Evolutionary conservation across 1,140 invertebrate genomes (phyloP), one percentile per base, ranked within the genome.

Genomic region (Globodera rostochiensis): DNA sequence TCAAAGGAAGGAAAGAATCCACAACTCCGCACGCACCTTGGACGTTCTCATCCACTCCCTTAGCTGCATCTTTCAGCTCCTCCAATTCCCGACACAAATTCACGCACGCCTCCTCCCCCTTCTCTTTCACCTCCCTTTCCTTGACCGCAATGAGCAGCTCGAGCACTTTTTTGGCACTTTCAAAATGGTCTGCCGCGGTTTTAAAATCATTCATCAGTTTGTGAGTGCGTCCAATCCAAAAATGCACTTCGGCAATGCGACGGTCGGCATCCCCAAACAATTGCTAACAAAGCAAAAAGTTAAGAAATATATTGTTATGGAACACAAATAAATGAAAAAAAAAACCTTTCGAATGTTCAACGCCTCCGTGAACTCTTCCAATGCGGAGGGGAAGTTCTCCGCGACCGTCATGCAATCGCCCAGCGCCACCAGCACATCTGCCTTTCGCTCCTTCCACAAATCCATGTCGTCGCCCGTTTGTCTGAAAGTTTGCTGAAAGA

Each of bases 321-420:
- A 25, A 60, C 19, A 19, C 57, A n/a, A 76, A 19, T 47, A 60
- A 76, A 57, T 60, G 49, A 75, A n/a, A n/a, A 76, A 19, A 15
- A 67, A n/a, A 47, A 78, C 77, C 66, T 82, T 46, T 46, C 67
- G 81, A 25, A 82, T 69, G 19, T 15, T 53, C 60, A 82, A 67
- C 45, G 81, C 79, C 15, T 53, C 49, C 15, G 77, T 69, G 49
- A 82, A 82, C 57, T 82, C 81, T 25, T 71, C 9, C 25, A 82
- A 60, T 11, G 81, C 81, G 8, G n/a, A 21, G 0, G 67, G 74
- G 8, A 80, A 82, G 53, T 81, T 53, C 73, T 82, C 80, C 9
- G 53, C n/a, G 8, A 82, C 80, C 45, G 73, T 53, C 46, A 82
- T 69, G 53, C 79, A 82, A 21, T 82, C 81, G 11, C 81, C 81